Conservation (phyloP, 2,888 invertebrate genomes). For the Arrhopalites spinosus region DNA sequence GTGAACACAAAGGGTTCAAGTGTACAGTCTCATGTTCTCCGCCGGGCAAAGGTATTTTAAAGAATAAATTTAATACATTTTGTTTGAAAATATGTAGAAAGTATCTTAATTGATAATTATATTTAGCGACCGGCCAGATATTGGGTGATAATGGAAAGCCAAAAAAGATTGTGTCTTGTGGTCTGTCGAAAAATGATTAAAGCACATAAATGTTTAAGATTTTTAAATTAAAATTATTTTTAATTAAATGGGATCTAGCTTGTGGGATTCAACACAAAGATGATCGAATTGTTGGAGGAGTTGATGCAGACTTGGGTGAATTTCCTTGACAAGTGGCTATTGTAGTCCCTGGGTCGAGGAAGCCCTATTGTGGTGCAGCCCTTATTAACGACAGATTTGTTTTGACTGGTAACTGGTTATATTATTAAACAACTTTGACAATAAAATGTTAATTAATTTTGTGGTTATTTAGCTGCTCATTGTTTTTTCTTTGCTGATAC, state of each 20-base stretch:
- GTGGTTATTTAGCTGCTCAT: slow-evolving; percentile 24
- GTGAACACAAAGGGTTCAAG: slow-evolving; percentile 1
- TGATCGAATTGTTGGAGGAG: slow-evolving; percentile 24
- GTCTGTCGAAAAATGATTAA: no score
- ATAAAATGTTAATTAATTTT: no score
- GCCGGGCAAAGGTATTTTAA: slow-evolving; percentile 6
- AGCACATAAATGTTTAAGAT: no score
- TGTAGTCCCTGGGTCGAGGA: slow-evolving; percentile 8
- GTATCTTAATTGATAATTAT: no score
- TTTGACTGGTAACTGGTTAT: slow-evolving; percentile 12
- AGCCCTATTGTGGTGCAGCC: slow-evolving; percentile 30
- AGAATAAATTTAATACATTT: no score
- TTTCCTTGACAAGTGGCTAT: slow-evolving; percentile 26
- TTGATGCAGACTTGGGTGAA: neutral
- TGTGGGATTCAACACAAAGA: slow-evolving; percentile 18
- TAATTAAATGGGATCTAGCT: neutral
- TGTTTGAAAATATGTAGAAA: no score
- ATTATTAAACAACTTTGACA: no score
- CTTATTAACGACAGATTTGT: slow-evolving; percentile 30
- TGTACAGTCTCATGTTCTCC: neutral
- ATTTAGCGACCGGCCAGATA: neutral
- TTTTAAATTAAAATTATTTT: neutral
- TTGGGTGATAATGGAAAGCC: neutral
- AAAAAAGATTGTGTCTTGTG: slow-evolving; percentile 12
- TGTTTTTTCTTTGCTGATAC: slow-evolving; percentile 7